Conservation (phyloP, 1,140 invertebrate genomes). For the Periplaneta americana region DNA sequence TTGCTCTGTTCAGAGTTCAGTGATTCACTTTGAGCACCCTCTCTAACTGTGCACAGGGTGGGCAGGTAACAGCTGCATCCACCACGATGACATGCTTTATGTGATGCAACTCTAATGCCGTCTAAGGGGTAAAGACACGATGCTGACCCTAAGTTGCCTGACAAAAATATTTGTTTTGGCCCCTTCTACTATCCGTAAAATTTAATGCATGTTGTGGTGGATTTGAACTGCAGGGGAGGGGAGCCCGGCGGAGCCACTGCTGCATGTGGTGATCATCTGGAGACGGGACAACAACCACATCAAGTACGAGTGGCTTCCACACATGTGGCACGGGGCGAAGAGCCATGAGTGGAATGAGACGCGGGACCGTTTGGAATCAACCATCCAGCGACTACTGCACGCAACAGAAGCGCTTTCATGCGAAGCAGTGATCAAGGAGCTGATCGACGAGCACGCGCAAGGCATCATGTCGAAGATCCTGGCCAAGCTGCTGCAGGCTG, state of each 20-base stretch:
- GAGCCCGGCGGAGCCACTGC: slow-evolving; percentile 50
- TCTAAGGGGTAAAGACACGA: too few relatives aligned
- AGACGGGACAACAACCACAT: slow-evolving; percentile 73
- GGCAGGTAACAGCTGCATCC: too few relatives aligned
- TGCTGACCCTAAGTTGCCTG: too few relatives aligned
- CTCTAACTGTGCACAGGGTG: too few relatives aligned
- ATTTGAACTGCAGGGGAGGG: slow-evolving; percentile 39
- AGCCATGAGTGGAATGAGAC: slow-evolving; percentile 64
- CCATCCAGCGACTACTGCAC: slow-evolving; percentile 63
- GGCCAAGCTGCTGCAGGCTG: slow-evolving; percentile 57
- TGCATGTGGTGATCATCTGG: slow-evolving; percentile 85
- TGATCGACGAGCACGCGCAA: slow-evolving; percentile 68
- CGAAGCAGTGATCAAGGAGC: slow-evolving; percentile 46
- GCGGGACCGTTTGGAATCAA: slow-evolving; percentile 61
- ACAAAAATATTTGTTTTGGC: too few relatives aligned
- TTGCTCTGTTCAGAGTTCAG: too few relatives aligned
- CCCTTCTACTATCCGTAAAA: too few relatives aligned
- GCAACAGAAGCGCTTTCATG: slow-evolving; percentile 51
- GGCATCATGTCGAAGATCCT: slow-evolving; percentile 62
- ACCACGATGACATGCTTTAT: too few relatives aligned
- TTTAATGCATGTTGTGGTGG: too few relatives aligned
- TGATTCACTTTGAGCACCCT: too few relatives aligned
- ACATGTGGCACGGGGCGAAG: slow-evolving; percentile 35
- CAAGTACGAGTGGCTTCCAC: slow-evolving; percentile 81
- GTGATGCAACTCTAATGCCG: too few relatives aligned